Percentiles rank a stretch among this genome's conserved stretches.
These are phyloP conservation scores for Malthinus flaveolus DNA, from an alignment of 2,888 invertebrate genomes.

Conservation along the genomic window DNA sequence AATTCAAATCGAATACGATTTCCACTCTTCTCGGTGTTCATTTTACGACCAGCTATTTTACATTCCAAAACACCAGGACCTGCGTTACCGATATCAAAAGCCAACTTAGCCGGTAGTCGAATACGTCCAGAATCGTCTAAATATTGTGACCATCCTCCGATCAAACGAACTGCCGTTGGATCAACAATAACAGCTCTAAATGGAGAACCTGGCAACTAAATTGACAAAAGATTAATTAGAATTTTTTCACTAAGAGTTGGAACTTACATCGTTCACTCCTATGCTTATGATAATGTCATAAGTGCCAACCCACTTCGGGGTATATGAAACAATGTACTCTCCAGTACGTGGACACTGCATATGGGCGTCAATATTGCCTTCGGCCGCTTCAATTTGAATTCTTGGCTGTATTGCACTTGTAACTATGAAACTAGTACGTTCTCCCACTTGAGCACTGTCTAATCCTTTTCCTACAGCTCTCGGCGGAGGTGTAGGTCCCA, in stretches of 20 bases:
- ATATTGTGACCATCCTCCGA: slow-evolving; percentile 87
- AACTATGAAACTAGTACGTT: slow-evolving; percentile 72
- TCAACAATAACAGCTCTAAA: slow-evolving; percentile 71
- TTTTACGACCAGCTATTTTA: slow-evolving; percentile 67
- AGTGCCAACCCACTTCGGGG: slow-evolving; percentile 87
- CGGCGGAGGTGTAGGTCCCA: slow-evolving; percentile 60
- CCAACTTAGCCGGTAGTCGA: slow-evolving; percentile 75
- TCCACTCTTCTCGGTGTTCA: slow-evolving; percentile 52
- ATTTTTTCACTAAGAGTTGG: not conserved
- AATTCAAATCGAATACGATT: slow-evolving; percentile 56
- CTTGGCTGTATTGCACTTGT: slow-evolving; percentile 64
- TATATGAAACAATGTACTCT: slow-evolving; percentile 88
- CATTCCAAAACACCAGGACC: slow-evolving; percentile 82
- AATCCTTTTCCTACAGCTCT: slow-evolving; percentile 71
- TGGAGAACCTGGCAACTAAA: slow-evolving; percentile 61
- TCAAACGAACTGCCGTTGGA: slow-evolving; percentile 69
- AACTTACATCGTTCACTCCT: slow-evolving; percentile 51
- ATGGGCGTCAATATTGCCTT: slow-evolving; percentile 63
- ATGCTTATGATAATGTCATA: slow-evolving; percentile 82
- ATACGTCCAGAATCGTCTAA: slow-evolving; percentile 75
- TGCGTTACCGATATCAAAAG: slow-evolving; percentile 86
- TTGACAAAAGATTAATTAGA: slow-evolving; percentile 15
- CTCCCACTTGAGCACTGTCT: slow-evolving; percentile 70
- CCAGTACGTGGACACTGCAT: slow-evolving; percentile 62
- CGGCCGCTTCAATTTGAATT: slow-evolving; percentile 61